These are phyloP conservation scores for Tachyglossus aculeatus DNA, from an alignment of 2,797 vertebrate genomes.

Conservation along the genomic window DNA sequence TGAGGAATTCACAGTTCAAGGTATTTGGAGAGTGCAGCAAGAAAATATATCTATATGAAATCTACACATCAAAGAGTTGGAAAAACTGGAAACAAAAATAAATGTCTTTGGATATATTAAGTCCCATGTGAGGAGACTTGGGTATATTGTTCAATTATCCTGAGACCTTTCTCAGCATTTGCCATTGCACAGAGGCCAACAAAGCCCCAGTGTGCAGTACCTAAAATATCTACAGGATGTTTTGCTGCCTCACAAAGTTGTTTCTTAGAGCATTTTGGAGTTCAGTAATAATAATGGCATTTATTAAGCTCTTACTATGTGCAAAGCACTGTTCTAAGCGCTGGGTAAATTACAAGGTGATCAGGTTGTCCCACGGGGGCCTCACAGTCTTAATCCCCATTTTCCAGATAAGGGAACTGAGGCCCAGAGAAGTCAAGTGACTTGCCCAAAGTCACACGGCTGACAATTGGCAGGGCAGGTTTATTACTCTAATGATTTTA, in stretches of 20 bases:
- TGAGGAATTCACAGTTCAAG: background rate
- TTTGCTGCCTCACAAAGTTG: slow-evolving; percentile 44
- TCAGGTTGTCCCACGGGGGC: too few relatives aligned
- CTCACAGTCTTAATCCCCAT: too few relatives aligned
- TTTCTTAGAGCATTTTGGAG: slow-evolving; percentile 8
- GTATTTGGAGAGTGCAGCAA: background rate
- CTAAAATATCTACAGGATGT: slow-evolving; percentile 39
- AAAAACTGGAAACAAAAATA: background rate
- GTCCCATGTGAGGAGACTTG: background rate
- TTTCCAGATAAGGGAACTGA: too few relatives aligned
- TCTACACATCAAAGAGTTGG: background rate
- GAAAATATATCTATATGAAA: background rate
- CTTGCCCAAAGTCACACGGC: too few relatives aligned
- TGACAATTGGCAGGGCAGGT: too few relatives aligned
- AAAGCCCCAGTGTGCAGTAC: background rate
- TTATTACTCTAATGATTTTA: too few relatives aligned
- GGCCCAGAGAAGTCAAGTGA: too few relatives aligned
- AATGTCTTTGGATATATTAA: background rate
- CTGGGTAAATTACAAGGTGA: too few relatives aligned
- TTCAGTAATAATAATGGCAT: too few relatives aligned
- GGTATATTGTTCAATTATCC: slow-evolving; percentile 24
- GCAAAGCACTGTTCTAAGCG: too few relatives aligned
- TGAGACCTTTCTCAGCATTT: slow-evolving; percentile 42
- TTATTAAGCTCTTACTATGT: too few relatives aligned
- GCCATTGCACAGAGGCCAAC: slow-evolving; percentile 56